A percentile compares a stretch with the other conserved stretches of the same genome.
Evolutionary conservation across 2,888 invertebrate species (phyloP).

Genomic region (Anoncus sp.): DNA sequence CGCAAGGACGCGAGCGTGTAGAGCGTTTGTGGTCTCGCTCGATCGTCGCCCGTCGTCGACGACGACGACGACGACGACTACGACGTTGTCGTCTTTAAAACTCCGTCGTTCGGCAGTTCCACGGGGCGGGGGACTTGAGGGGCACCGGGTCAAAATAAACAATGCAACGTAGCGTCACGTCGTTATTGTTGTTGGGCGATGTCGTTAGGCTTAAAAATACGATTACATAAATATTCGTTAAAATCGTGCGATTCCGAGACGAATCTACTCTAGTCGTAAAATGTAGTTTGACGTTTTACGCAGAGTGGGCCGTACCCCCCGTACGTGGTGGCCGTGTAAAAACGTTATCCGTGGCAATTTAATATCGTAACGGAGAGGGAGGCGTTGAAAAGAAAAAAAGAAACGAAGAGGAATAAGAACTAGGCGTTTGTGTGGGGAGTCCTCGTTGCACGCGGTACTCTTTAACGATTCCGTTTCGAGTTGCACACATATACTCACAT

Average conservation of each 20-base stretch:
- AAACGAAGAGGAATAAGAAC: conserved; percentile 14
- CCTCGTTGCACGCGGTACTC: conserved; percentile 29
- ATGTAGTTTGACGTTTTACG: conserved; percentile 65
- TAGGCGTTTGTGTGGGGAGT: conserved; percentile 34
- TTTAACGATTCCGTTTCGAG: conserved; percentile 36
- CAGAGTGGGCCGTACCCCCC: conserved; percentile 57
- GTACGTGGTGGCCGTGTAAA: conserved; percentile 55
- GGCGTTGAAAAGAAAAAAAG: conserved; percentile 5
- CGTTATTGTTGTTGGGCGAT: too few relatives aligned
- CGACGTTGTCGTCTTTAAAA: neutral
- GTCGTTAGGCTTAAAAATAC: conserved; percentile 59
- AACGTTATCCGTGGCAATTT: conserved; percentile 36
- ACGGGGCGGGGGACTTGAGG: too few relatives aligned
- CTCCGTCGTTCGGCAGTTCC: conserved; percentile 67
- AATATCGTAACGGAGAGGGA: conserved; percentile 12
- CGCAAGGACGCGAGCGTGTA: conserved; percentile 57
- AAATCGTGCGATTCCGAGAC: conserved; percentile 53
- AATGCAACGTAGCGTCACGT: conserved; percentile 72
- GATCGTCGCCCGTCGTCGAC: conserved; percentile 27
- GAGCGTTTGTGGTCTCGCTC: conserved; percentile 8
- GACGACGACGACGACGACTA: conserved; percentile 1
- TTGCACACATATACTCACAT: conserved; percentile 18
- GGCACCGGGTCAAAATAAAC: conserved; percentile 72
- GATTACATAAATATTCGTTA: conserved; percentile 20
- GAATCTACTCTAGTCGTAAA: conserved; percentile 65